Base-by-base conservation (phyloP, 2,797 vertebrate genomes). In the Enteromius viviparus region DNA sequence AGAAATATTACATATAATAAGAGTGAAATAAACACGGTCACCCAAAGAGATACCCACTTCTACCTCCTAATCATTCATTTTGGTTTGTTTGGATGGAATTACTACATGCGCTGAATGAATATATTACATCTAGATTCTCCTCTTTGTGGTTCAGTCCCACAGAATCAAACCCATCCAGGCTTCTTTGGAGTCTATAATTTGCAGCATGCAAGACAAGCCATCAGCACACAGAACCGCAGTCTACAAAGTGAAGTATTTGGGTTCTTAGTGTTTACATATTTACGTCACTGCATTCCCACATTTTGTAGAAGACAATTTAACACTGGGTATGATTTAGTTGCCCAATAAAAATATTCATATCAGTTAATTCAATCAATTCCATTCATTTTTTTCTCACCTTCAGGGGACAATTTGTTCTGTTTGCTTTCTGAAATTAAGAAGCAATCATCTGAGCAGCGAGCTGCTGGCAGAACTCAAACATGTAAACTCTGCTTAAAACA, bases 321-420 rank as follows among this genome's bases (percentile, higher is more conserved):
- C 32, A 58, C 3, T 64, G 23, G 40, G 1, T 10, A 29, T 64
- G 58, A 45, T 21, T 77, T 21, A 47, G 58, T 29, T 29, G 40
- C 15, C 23, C 55, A 29, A 21, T 76, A 76, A 42, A 76, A 45
- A 4, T 2, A 76, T 62, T 64, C 68, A 55, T 26, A 42, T 42
- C 42, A 42, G 42, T 42, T 42, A 40, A n/a, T 75, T 69, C 9
- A 40, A 53, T 66, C 40, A 77, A 19, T 62, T n/a, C 7, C 19
- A 21, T 71, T 3, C 0, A 14, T 7, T 80, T 40, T 55, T 55
- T 26, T 71, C 47, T 82, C 32, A 47, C 29, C 53, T 72, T 51
- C 45, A 90, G 88, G 89, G 88, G 47, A 87, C 85, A 71, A 75
- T 87, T 51, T 90, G 89, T 84, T 89, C 82, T n/a, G 78, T 87